phyloP scores from a whole-genome alignment of 2,888 invertebrate genomes.

The Eudasyphora cyanicolor region DNA sequence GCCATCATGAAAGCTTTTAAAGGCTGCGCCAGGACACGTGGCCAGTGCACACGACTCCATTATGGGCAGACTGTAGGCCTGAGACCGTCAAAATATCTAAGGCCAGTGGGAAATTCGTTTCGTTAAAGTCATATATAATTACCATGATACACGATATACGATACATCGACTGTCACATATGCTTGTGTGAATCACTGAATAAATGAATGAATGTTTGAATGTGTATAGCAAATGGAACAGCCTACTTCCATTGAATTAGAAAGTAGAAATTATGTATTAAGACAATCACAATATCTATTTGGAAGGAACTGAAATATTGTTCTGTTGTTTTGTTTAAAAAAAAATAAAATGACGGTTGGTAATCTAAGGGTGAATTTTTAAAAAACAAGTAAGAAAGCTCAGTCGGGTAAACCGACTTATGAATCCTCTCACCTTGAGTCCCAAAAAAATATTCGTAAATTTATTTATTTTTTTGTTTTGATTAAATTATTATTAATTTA shows the following conservation, averaged over 20 bases:
- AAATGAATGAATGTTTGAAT: not conserved
- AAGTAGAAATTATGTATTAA: not conserved
- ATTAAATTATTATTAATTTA: too few relatives aligned
- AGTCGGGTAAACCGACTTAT: too few relatives aligned
- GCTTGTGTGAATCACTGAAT: not conserved
- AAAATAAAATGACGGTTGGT: too few relatives aligned
- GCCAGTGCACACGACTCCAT: conserved; percentile 42
- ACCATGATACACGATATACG: conserved; percentile 40
- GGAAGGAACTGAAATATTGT: too few relatives aligned
- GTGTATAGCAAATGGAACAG: not conserved
- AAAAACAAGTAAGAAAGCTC: too few relatives aligned
- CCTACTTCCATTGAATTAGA: too few relatives aligned
- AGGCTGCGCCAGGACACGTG: conserved; percentile 53
- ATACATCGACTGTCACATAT: not conserved
- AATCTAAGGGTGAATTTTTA: too few relatives aligned
- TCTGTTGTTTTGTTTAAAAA: too few relatives aligned
- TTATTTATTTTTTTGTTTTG: too few relatives aligned
- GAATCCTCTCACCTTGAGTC: too few relatives aligned
- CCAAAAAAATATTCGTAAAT: too few relatives aligned
- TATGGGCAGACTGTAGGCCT: conserved; percentile 40
- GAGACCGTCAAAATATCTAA: conserved; percentile 28
- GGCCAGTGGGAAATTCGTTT: conserved; percentile 48
- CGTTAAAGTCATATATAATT: conserved; percentile 52
- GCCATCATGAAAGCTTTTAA: conserved; percentile 50
- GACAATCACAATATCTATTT: too few relatives aligned